phyloP scores from a whole-genome alignment of 2,797 vertebrate species.

The Linurgus olivaceus region DNA sequence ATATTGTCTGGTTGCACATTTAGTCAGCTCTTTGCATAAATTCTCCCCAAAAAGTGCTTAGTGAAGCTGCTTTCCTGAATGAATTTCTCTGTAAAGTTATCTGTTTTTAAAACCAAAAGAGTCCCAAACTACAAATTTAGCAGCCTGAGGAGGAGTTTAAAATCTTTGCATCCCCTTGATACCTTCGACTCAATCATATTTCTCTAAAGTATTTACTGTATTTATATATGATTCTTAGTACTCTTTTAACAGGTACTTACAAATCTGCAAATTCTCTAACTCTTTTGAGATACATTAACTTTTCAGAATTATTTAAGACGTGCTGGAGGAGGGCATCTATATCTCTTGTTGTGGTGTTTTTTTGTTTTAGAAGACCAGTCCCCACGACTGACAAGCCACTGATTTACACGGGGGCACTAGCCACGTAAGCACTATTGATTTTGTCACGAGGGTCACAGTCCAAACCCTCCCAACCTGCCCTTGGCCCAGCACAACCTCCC shows the following conservation, averaged over 20 bases:
- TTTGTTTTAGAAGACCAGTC: not conserved
- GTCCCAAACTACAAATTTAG: not conserved
- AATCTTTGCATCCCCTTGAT: not conserved
- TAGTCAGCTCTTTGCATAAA: not conserved
- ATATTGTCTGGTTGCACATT: not conserved
- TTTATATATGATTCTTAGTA: not conserved
- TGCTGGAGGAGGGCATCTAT: accelerated
- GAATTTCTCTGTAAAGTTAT: not conserved
- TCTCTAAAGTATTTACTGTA: not conserved
- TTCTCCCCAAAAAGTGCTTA: not conserved
- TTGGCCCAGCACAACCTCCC: accelerated
- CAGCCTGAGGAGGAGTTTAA: not conserved
- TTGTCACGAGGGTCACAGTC: not conserved
- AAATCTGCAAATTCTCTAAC: not conserved
- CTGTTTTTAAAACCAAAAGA: not conserved
- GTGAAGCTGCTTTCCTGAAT: not conserved
- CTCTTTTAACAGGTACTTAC: not conserved
- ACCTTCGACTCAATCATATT: not conserved
- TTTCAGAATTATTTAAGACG: not conserved
- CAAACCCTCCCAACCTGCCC: not conserved
- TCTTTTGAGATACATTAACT: not conserved
- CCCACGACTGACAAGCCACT: not conserved
- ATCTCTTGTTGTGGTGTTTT: not conserved
- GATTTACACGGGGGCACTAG: not conserved
- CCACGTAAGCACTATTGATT: not conserved